Base-by-base conservation (phyloP, 2,797 vertebrate species). In the Chelmon rostratus region DNA sequence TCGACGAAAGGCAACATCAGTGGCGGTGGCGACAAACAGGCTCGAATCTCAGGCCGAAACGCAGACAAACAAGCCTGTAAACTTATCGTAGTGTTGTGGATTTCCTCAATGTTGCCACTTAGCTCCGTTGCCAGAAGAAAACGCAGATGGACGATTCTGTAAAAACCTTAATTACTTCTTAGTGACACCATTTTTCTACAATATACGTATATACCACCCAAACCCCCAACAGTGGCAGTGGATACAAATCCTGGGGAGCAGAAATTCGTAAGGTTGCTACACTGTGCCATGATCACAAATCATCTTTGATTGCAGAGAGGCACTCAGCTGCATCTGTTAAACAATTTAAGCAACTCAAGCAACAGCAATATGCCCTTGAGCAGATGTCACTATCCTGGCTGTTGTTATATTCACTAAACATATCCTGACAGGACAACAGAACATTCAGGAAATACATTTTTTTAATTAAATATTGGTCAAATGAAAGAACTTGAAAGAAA, bases 331-430 rank as follows among this genome's bases (percentile, higher is more conserved):
- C 54, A 74, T 37, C 54, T 0, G 40, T 61, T 18, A 21, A 47
- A 38, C 15, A 59, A 63, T 46, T 58, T 28, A 16, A 73, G 40
- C 46, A 71, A 44, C 37, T 63, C 8, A 23, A 70, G 42, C 66
- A 3, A 61, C 38, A 49, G 50, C 52, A 18, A 0, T 54, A 77
- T 23, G 47, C 75, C 53, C 31, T 15, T 16, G 63, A 59, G 59
- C 74, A 58, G 58, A 79, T 79, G 82, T 25, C 56, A 7, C 40
- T 6, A 2, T 35, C 31, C 35, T 16, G 53, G 61, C 56, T 56
- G 35, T 1, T 0, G 23, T 16, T 28, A 49, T 21, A 8, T 21
- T 49, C 47, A 49, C 47, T 5, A 49, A n/a, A 11, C n/a, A 53
- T 53, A 28, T 13, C 2, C 25, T 52, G 11, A 12, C 50, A 25